A percentile compares a stretch with the other conserved stretches of the same genome.
phyloP scores from a whole-genome alignment of 2,113 vertebrate species.

The Anolis sagrei region DNA sequence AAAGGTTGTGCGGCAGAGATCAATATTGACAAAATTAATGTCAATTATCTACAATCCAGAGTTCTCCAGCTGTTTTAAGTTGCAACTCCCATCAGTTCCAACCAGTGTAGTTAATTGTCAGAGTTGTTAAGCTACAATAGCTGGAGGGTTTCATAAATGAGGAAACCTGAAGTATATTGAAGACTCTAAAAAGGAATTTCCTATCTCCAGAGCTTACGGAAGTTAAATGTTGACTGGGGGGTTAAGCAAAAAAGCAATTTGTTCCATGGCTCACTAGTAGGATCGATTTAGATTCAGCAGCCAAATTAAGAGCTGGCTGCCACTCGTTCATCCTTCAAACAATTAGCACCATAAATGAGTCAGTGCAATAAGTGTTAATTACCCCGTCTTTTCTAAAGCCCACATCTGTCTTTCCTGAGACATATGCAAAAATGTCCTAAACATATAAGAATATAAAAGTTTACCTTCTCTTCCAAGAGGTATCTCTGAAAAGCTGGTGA shows the following conservation, averaged over 20 bases:
- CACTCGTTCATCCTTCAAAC: neutral
- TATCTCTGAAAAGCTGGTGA: neutral
- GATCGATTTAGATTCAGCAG: neutral
- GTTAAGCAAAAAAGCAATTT: neutral
- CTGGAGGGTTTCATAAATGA: neutral
- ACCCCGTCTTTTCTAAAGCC: neutral
- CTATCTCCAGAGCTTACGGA: neutral
- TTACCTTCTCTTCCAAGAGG: constrained; percentile 10
- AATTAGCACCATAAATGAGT: neutral
- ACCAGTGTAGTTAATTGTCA: neutral
- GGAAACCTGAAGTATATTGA: neutral
- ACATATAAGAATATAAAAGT: neutral
- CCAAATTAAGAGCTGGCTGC: neutral
- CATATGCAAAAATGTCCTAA: neutral
- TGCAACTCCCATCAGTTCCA: neutral
- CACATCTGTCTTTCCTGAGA: neutral
- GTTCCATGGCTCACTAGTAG: neutral
- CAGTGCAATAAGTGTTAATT: neutral
- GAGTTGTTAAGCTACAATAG: neutral
- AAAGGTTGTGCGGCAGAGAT: neutral
- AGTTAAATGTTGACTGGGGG: neutral
- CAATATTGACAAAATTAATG: neutral
- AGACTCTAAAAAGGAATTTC: neutral
- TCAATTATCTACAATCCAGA: neutral
- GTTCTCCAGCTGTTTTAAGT: neutral